Evolutionary conservation across 1,140 invertebrate species (phyloP), one percentile per base, ranked within the genome.

Genomic region (Chionoecetes opilio): DNA sequence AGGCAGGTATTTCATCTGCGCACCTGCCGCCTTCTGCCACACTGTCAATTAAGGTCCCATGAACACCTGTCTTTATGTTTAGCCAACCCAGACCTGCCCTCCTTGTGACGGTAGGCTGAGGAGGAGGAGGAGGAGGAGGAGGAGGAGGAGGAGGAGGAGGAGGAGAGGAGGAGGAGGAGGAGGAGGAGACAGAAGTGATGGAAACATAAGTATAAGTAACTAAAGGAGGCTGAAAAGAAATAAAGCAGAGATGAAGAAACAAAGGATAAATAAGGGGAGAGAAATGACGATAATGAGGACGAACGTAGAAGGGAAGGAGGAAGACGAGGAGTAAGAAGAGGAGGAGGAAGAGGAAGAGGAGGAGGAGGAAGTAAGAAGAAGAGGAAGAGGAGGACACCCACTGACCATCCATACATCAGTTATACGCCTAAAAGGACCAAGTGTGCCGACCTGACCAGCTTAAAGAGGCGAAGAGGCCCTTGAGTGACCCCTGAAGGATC

Each of bases 401-500:
- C 21, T n/a, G 21, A 75, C 63, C 8, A n/a, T 75, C 63, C 63
- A 75, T 75, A 75, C 63, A 75, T 75, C 11, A 75, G 26, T n/a
- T n/a, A 75, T n/a, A 75, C 5, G 21, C 21, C 63, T n/a, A 75
- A 75, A 75, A 26, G 63, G 63, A 26, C 11, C 63, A 8, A 75
- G 63, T 17, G 63, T n/a, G 63, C 63, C 26, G 63, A 26, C 63
- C 63, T 75, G 63, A 75, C 21, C 26, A 75, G 63, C 26, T 26
- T 75, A n/a, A n/a, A n/a, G 63, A 75, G 63, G 63, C 63, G n/a
- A 26, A 75, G 63, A n/a, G 63, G 63, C n/a, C 63, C 63, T 75
- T n/a, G 63, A 75, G 63, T n/a, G 63, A n/a, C 63, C 63, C 8
- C 1, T n/a, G 63, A 26, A 75, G 63, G 21, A 21, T 5, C n/a